Percentiles rank a stretch among this genome's conserved stretches.
phyloP scores from a whole-genome alignment of 2,113 vertebrate species.

The Eptatretus burgeri region DNA sequence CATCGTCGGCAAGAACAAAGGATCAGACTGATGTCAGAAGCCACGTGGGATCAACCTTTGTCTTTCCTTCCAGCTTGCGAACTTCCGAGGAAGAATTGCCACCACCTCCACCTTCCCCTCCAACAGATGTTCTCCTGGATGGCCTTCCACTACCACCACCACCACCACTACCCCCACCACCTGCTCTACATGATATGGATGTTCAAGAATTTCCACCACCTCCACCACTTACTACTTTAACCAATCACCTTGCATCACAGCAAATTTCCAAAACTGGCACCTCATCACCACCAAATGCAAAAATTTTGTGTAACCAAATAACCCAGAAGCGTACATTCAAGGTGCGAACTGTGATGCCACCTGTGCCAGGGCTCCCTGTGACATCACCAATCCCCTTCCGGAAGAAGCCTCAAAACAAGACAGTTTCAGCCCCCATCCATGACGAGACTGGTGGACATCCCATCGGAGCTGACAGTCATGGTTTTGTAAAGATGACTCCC shows the following conservation, averaged over 20 bases:
- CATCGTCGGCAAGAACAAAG: too few species aligned
- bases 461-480: too few species aligned
- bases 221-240: not conserved
- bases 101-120: not conserved
- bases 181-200: not conserved
- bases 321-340: slow-evolving; percentile 1
- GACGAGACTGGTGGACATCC: too few species aligned
- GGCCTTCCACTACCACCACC: not conserved
- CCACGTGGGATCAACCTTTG: too few species aligned
- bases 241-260: too few species aligned
- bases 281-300: too few species aligned
- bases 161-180: not conserved
- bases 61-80: too few species aligned
- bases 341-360: not conserved
- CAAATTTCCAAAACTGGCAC: too few species aligned
- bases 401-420: not conserved
- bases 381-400: slow-evolving; percentile 1
- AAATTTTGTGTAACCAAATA: too few species aligned
- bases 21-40: too few species aligned
- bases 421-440: too few species aligned
- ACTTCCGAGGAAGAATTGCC: not conserved
- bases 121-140: not conserved
- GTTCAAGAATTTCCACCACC: not conserved
- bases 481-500: too few species aligned
- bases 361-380: not conserved